Evolutionary conservation across 2,113 vertebrate genomes (phyloP), one percentile per base, ranked within the genome.

Genomic region (Microcebus griseorufus): DNA sequence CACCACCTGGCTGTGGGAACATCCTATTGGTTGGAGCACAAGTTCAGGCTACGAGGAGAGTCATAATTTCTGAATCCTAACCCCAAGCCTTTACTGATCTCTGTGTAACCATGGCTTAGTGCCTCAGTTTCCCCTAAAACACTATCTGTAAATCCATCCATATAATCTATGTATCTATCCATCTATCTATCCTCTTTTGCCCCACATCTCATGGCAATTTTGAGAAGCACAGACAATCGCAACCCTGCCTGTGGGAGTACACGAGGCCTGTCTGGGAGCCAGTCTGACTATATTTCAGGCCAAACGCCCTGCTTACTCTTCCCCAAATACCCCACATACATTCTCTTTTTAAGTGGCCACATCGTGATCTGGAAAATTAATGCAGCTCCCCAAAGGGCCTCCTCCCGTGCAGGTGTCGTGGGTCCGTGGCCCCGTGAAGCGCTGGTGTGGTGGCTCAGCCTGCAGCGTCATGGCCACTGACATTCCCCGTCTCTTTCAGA

Each of bases 401-500:
- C 32, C 20, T 60, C 29, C 53, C 5, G 0, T 0, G 2, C 2
- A 8, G 84, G n/a, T 3, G 0, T 0, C 0, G 34, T 9, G 9
- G 51, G n/a, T 3, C 3, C 34, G n/a, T 11, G 39, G 81, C 5
- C 2, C 81, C 1, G 9, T 5, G 65, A 76, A 51, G 0, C 1
- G 51, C 10, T 6, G 27, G 34, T 23, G 6, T 64, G 23, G 0
- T 6, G 1, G 16, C 27, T 37, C 1, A 0, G 29, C n/a, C 45
- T 27, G 7, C 2, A 16, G 72, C 0, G 0, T 58, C 39, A 1
- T 0, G 2, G 29, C 62, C n/a, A 4, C 14, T n/a, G 62, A 29
- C 27, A 2, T 23, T 7, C n/a, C 95, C 55, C 14, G 5, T 98
- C 62, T 97, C 92, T 98, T 98, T 65, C 98, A 98, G 99, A 99